These are phyloP conservation scores for Clostera curtula DNA, from an alignment of 2,888 invertebrate genomes.

Conservation along the genomic window DNA sequence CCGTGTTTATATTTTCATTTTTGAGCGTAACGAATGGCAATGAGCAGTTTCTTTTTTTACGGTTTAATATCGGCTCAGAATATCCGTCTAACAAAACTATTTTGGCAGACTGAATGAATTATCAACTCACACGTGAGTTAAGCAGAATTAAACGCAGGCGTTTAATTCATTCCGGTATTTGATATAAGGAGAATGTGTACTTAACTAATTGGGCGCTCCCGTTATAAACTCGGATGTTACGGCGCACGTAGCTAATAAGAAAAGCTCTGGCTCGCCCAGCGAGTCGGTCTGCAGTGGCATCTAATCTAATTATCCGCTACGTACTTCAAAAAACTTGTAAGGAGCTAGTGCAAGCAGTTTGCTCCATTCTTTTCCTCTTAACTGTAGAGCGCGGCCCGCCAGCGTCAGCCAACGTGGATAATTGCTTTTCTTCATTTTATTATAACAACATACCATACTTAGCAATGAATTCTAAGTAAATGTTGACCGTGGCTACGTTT, in stretches of 20 bases:
- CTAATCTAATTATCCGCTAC: constrained; percentile 61
- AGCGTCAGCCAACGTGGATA: constrained; percentile 28
- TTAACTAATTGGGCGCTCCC: constrained; percentile 15
- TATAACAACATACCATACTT: no score
- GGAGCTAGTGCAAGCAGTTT: constrained; percentile 43
- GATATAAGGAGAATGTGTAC: constrained; percentile 3
- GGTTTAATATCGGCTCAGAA: no score
- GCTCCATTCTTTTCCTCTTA: constrained; percentile 40
- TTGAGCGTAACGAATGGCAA: no score
- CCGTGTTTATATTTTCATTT: not conserved
- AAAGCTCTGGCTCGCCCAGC: constrained; percentile 26
- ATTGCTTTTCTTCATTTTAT: constrained; percentile 43
- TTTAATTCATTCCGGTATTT: constrained; percentile 3
- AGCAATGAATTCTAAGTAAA: no score
- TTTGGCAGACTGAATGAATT: no score
- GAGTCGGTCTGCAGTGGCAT: constrained; percentile 30
- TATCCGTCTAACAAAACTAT: no score
- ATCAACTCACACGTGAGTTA: no score
- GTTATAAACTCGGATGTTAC: constrained; percentile 22
- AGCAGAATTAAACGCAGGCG: no score
- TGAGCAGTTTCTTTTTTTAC: no score
- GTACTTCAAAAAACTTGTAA: constrained; percentile 53
- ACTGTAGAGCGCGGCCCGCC: constrained; percentile 27
- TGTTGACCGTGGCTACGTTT: no score
- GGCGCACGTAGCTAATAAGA: constrained; percentile 20